Evolutionary conservation across 2,797 vertebrate genomes (phyloP).

Genomic region (Labroides dimidiatus): DNA sequence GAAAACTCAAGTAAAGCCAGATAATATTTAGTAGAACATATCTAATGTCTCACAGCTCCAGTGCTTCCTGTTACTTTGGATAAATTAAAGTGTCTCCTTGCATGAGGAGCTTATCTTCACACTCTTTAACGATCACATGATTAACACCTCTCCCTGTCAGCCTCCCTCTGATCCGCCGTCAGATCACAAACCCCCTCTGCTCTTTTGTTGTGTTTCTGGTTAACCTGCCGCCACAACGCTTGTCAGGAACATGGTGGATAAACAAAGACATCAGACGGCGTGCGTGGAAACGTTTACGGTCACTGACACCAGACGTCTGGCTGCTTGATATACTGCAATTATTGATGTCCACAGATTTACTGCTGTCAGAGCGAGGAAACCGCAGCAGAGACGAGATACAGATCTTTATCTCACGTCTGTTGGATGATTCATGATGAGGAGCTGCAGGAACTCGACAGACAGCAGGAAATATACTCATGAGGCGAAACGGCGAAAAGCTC

Average conservation of each 20-base stretch:
- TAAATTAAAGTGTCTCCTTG: no score
- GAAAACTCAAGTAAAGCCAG: no score
- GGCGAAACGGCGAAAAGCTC: neutral
- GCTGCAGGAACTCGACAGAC: conserved; percentile 29
- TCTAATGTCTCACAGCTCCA: neutral
- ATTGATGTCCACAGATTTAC: conserved; percentile 35
- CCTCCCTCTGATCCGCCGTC: conserved; percentile 6
- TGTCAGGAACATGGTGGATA: conserved; percentile 21
- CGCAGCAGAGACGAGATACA: conserved; percentile 14
- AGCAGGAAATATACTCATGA: conserved; percentile 3
- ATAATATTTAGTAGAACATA: no score
- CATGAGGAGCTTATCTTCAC: neutral
- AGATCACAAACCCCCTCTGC: conserved; percentile 5
- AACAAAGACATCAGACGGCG: conserved; percentile 32
- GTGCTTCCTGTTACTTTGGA: neutral
- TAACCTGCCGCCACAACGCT: conserved; percentile 39
- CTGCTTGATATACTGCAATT: conserved; percentile 27
- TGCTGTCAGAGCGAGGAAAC: conserved; percentile 25
- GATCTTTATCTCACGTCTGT: conserved; percentile 50
- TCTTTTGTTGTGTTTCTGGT: conserved; percentile 34
- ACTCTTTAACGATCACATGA: conserved; percentile 4
- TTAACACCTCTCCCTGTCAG: conserved; percentile 4
- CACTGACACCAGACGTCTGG: conserved; percentile 29
- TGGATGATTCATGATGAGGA: conserved; percentile 48
- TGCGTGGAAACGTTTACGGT: conserved; percentile 3